Conservation (phyloP, 2,888 invertebrate species). For the Cylloceria caligata region DNA sequence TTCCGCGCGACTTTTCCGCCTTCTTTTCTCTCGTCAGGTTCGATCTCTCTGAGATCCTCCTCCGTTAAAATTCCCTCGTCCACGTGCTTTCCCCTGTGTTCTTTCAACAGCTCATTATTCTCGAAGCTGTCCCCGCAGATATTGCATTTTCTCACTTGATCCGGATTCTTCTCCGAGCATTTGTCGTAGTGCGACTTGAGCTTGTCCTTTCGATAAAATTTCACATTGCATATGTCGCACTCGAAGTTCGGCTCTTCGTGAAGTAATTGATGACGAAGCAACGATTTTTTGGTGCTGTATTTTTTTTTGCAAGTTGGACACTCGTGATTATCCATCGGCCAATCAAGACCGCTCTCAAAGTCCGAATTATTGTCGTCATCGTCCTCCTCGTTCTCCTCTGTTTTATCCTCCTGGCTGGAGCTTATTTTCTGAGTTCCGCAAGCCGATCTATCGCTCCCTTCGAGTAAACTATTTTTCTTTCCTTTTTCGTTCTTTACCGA, state of each 20-base stretch:
- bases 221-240: constrained; percentile 83
- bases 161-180: constrained; percentile 83
- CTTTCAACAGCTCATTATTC: constrained; percentile 81
- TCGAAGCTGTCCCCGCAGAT: constrained; percentile 83
- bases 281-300: constrained; percentile 83
- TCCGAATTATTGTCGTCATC: constrained; percentile 81
- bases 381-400: constrained; percentile 68
- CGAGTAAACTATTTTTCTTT: constrained; percentile 39
- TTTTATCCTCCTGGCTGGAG: constrained; percentile 49
- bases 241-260: constrained; percentile 83
- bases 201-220: constrained; percentile 83
- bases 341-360: constrained; percentile 81
- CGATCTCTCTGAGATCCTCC: constrained; percentile 81
- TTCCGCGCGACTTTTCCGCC: constrained; percentile 80
- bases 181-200: constrained; percentile 83
- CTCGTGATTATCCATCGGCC: constrained; percentile 83
- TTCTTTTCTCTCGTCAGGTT: constrained; percentile 78
- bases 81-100: constrained; percentile 82
- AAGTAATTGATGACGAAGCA: constrained; percentile 81
- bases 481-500: constrained; percentile 63
- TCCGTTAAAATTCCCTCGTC: constrained; percentile 83
- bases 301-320: constrained; percentile 82
- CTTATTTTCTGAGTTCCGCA: constrained; percentile 1
- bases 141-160: constrained; percentile 83
- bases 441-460: constrained; percentile 60